phyloP scores from a whole-genome alignment of 35 echinoderm and acorn worm genomes.

The Lytechinus variegatus region DNA sequence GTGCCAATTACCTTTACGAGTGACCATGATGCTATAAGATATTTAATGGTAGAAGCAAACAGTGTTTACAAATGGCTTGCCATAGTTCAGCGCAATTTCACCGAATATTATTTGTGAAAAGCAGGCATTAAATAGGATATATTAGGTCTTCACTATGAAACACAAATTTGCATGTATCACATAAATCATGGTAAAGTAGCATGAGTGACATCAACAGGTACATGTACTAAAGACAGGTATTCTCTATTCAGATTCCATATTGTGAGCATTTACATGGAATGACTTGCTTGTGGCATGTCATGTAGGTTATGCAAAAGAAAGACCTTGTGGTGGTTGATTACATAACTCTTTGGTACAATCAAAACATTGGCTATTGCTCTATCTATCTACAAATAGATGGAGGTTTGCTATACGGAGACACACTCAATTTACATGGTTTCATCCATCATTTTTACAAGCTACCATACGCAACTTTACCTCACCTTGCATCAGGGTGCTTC shows the following conservation, averaged over 20 bases:
- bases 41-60: too few relatives aligned
- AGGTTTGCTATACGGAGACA: background rate
- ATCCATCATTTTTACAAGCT: background rate
- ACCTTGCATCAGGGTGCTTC: background rate
- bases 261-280: background rate
- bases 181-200: background rate
- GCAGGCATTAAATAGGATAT: background rate
- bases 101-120: background rate
- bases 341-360: conserved; percentile 47
- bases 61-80: too few relatives aligned
- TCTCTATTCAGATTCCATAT: background rate
- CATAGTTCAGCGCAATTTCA: too few relatives aligned
- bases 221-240: background rate
- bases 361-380: conserved; percentile 16
- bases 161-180: background rate
- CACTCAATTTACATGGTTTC: background rate
- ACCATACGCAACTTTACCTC: background rate
- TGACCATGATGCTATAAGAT: too few relatives aligned
- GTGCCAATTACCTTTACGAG: too few relatives aligned
- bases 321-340: conserved; percentile 29
- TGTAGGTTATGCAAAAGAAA: conserved; percentile 31
- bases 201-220: background rate
- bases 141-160: background rate
- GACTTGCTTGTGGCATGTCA: background rate
- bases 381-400: conserved; percentile 4